Base-by-base conservation (phyloP, 1,140 invertebrate species). In the Camponotus floridanus region DNA sequence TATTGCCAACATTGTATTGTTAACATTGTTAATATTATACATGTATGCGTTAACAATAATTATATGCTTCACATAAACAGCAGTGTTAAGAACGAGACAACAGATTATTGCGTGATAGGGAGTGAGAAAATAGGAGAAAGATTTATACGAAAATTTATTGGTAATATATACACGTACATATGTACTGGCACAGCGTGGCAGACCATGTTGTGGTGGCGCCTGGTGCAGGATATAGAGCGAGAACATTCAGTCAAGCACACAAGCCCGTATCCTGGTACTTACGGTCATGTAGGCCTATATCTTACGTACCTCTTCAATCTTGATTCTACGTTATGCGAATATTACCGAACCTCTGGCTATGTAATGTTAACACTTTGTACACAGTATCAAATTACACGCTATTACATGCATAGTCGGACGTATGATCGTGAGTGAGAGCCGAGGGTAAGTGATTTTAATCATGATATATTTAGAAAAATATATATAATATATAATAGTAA, bases 131-230 rank as follows among this genome's bases (percentile, higher is more conserved):
- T 73, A 65, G 21, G 59, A 76, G 64, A 61, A 79, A 83, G 88
- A 90, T 90, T 90, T 90, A 61, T 78, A 36, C 18, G 88, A 85
- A 89, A 92, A 93, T 93, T 92, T 92, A 93, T 93, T 83, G 88
- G 84, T 65, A 79, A 79, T 73, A 71, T 86, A 85, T 74, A 90
- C 76, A 87, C 51, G 80, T 88, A 79, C 86, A 86, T 87, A 89
- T 88, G 81, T 92, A 91, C 86, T 88, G 87, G 85, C 87, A 84
- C 74, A 68, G 70, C 84, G 61, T 73, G 70, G 84, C 48, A 85
- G 90, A 89, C 87, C 90, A 70, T 93, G 92, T 93, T 93, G 92
- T 87, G 91, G 92, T 91, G 79, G 79, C 85, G 88, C 85, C 90
- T 86, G 92, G 76, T 92, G 91, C 76, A 48, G 86, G 70, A 91